phyloP scores from a whole-genome alignment of 2,113 vertebrate species.

The Rynchops niger region DNA sequence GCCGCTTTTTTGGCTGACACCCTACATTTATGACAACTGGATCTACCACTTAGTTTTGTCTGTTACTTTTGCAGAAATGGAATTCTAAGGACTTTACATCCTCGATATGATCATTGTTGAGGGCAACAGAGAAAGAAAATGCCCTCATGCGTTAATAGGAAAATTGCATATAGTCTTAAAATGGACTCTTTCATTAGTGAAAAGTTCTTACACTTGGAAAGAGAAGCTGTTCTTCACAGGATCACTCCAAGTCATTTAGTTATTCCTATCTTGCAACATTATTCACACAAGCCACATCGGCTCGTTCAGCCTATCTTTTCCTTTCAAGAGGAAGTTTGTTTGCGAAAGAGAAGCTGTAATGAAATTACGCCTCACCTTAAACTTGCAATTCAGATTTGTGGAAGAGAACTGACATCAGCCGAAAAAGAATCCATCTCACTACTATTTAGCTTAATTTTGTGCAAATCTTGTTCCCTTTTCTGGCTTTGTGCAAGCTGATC shows the following conservation, averaged over 20 bases:
- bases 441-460: not conserved
- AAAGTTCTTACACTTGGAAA: not conserved
- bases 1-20: not conserved
- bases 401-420: not conserved
- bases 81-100: constrained; percentile 2
- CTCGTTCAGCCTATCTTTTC: not conserved
- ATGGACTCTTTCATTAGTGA: not conserved
- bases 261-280: not conserved
- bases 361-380: not conserved
- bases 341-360: not conserved
- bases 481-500: not conserved
- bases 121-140: not conserved
- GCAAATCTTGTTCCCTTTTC: not conserved
- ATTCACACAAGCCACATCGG: not conserved
- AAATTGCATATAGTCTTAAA: not conserved
- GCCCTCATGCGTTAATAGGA: not conserved
- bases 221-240: not conserved
- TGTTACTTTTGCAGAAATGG: not conserved
- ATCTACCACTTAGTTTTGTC: not conserved
- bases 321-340: not conserved
- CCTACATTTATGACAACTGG: not conserved
- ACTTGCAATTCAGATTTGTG: not conserved
- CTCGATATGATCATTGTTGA: not conserved
- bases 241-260: not conserved
- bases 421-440: not conserved